Conservation (phyloP, 2,888 invertebrate species). For the Cataglyphis albicans region DNA sequence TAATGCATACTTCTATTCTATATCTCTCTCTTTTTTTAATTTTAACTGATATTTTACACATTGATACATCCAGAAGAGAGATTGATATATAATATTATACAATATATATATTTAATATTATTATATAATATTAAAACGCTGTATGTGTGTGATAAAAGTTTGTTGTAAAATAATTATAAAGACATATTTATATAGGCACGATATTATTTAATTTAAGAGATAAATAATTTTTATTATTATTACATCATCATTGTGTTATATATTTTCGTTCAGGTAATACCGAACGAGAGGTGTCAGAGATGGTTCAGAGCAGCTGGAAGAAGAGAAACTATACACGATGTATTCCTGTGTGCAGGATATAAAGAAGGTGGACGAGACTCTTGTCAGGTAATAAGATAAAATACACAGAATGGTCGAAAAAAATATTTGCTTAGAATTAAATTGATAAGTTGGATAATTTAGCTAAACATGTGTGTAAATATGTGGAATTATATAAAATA, state of each 20-base stretch:
- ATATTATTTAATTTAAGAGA: conserved; percentile 9
- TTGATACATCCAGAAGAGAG: background rate
- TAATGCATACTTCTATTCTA: background rate
- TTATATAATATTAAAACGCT: background rate
- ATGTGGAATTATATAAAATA: background rate
- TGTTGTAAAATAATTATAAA: background rate
- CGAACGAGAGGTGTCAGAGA: conserved; percentile 95
- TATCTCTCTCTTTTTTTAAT: background rate
- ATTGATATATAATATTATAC: background rate
- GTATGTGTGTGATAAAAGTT: background rate
- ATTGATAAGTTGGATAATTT: background rate
- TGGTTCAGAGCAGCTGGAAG: conserved; percentile 97
- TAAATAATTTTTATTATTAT: background rate
- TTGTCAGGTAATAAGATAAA: conserved; percentile 86
- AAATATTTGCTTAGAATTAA: background rate
- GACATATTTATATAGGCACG: background rate
- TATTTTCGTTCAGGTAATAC: conserved; percentile 88
- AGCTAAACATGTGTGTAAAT: background rate
- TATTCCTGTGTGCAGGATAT: conserved; percentile 96
- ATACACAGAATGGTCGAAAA: background rate
- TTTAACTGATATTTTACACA: background rate
- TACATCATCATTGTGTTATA: background rate
- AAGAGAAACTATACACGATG: conserved; percentile 96
- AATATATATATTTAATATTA: background rate
- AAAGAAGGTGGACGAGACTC: conserved; percentile 92